A percentile compares a stretch with the other conserved stretches of the same genome.
Evolutionary conservation across 2,888 invertebrate species (phyloP).

Genomic region (Andrena marginata): DNA sequence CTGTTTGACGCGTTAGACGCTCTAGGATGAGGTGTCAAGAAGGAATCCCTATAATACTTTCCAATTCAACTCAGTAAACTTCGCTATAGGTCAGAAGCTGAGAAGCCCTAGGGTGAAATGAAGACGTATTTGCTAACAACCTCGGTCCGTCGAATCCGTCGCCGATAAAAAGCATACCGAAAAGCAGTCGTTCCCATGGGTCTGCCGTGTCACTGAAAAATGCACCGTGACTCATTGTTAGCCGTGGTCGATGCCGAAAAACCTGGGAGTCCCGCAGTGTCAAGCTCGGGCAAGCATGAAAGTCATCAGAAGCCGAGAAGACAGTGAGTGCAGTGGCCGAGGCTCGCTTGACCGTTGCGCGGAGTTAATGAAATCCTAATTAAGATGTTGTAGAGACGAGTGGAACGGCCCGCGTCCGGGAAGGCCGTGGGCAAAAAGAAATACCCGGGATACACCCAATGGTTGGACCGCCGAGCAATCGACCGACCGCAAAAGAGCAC

Average conservation of each 20-base stretch:
- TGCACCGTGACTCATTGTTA: neutral
- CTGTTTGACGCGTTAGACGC: too few relatives aligned
- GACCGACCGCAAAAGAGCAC: conserved; percentile 53
- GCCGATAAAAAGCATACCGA: neutral
- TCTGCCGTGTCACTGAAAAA: neutral
- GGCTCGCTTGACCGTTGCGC: conserved; percentile 22
- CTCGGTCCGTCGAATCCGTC: neutral
- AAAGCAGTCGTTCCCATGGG: neutral
- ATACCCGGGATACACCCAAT: conserved; percentile 17
- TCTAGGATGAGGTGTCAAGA: too few relatives aligned
- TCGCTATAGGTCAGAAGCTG: too few relatives aligned
- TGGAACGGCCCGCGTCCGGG: conserved; percentile 28
- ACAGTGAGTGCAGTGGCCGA: neutral
- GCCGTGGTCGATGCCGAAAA: neutral
- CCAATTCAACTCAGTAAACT: too few relatives aligned
- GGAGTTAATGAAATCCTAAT: conserved; percentile 69
- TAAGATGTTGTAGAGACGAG: conserved; percentile 62
- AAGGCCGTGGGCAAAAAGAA: conserved; percentile 8
- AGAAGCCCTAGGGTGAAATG: neutral
- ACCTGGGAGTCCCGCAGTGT: neutral
- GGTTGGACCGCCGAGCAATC: conserved; percentile 39
- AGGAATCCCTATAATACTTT: too few relatives aligned
- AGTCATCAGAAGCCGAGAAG: conserved; percentile 1
- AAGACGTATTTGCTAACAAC: neutral
- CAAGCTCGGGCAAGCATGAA: neutral